phyloP scores from a whole-genome alignment of 2,888 invertebrate species.

The Andrena minutula region DNA sequence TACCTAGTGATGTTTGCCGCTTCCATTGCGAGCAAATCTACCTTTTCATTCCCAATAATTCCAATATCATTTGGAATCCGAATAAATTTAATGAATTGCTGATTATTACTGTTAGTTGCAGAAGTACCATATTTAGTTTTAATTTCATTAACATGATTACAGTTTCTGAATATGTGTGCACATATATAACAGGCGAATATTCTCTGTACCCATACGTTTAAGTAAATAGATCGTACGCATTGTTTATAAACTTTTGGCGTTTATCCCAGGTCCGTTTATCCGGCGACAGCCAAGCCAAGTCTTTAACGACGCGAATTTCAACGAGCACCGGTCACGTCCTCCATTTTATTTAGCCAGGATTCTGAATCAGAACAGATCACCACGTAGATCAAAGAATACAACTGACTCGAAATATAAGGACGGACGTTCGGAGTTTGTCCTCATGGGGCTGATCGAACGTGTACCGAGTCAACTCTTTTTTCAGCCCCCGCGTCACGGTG shows the following conservation, averaged over 20 bases:
- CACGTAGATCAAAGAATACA: slow-evolving; percentile 54
- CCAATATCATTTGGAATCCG: not conserved
- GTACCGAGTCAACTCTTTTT: slow-evolving; percentile 63
- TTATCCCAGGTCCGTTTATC: slow-evolving; percentile 39
- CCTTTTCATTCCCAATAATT: not conserved
- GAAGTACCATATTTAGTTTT: not conserved
- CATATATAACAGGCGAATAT: not conserved
- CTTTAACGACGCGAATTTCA: slow-evolving; percentile 48
- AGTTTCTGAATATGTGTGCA: not conserved
- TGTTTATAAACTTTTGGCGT: slow-evolving; percentile 40
- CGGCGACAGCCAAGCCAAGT: slow-evolving; percentile 32
- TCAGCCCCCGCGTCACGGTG: slow-evolving; percentile 42
- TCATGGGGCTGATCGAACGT: slow-evolving; percentile 61
- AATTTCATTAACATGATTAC: not conserved
- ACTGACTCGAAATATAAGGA: slow-evolving; percentile 8
- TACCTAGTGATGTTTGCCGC: no score
- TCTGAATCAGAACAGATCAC: slow-evolving; percentile 46
- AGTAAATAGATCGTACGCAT: slow-evolving; percentile 4
- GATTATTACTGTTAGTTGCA: not conserved
- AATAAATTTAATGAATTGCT: not conserved
- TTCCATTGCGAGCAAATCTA: not conserved
- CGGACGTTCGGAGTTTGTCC: slow-evolving; percentile 32
- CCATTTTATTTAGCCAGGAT: slow-evolving; percentile 53
- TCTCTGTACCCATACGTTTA: slow-evolving; percentile 15
- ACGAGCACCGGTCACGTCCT: slow-evolving; percentile 13